Evolutionary conservation across 2,113 vertebrate species (phyloP).

Genomic region (Hypomesus transpacificus): DNA sequence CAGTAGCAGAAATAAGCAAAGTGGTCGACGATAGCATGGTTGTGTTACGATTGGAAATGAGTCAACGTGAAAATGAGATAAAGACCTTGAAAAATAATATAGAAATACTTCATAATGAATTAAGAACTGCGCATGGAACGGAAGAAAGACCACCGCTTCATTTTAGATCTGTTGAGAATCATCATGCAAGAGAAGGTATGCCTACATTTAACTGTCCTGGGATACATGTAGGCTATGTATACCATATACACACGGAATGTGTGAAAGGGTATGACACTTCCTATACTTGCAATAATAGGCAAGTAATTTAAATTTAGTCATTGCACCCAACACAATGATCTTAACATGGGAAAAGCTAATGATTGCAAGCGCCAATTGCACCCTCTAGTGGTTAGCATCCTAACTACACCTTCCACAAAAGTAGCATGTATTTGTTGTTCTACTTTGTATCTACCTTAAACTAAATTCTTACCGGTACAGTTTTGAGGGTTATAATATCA

Average conservation of each 20-base stretch:
- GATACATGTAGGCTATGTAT: not conserved
- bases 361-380: no score
- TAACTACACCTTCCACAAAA: no score
- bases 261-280: not conserved
- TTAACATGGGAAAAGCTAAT: no score
- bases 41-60: constrained; percentile 61
- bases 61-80: constrained; percentile 61
- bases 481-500: no score
- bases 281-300: no score
- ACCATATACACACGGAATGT: not conserved
- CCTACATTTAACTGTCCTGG: not conserved
- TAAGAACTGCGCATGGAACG: constrained; percentile 38
- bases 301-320: no score
- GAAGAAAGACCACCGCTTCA: constrained; percentile 15
- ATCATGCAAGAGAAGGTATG: not conserved
- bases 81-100: constrained; percentile 57
- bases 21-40: constrained; percentile 64
- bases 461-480: no score
- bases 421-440: no score
- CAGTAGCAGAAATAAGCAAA: constrained; percentile 60
- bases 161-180: not conserved
- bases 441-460: no score
- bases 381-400: no score
- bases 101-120: constrained; percentile 54
- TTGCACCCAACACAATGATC: no score